Conservation (phyloP, 1,140 invertebrate genomes). For the Yoshiicerus persimilis region DNA sequence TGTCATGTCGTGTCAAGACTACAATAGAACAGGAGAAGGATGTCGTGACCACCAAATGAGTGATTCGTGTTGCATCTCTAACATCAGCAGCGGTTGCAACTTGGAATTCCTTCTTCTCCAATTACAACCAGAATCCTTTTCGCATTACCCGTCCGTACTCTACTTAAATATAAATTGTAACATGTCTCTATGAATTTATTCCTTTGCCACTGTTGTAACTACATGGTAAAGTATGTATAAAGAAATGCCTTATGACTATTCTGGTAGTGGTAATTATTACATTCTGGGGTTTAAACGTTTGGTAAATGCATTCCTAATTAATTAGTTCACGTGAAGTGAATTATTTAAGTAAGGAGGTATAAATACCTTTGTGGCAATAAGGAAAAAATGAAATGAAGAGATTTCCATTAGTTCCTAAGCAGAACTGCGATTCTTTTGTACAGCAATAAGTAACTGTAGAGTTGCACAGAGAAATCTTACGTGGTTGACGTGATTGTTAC, state of each 20-base stretch:
- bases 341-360: neutral
- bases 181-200: neutral
- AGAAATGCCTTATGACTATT: no score
- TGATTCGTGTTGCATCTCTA: neutral
- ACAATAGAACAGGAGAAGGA: neutral
- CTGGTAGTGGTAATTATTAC: no score
- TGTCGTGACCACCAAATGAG: neutral
- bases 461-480: no score
- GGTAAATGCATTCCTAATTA: neutral
- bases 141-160: no score
- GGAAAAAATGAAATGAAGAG: neutral
- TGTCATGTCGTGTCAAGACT: neutral
- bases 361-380: no score
- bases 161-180: no score
- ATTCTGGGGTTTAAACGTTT: no score
- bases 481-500: no score
- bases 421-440: neutral
- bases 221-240: no score
- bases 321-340: neutral
- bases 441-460: no score
- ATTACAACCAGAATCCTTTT: no score
- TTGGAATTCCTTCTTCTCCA: neutral
- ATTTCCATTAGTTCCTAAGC: neutral
- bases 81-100: neutral
- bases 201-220: no score